Evolutionary conservation across 1,140 invertebrate species (phyloP), one percentile per base, ranked within the genome.

Genomic region (Bradysia coprophila): DNA sequence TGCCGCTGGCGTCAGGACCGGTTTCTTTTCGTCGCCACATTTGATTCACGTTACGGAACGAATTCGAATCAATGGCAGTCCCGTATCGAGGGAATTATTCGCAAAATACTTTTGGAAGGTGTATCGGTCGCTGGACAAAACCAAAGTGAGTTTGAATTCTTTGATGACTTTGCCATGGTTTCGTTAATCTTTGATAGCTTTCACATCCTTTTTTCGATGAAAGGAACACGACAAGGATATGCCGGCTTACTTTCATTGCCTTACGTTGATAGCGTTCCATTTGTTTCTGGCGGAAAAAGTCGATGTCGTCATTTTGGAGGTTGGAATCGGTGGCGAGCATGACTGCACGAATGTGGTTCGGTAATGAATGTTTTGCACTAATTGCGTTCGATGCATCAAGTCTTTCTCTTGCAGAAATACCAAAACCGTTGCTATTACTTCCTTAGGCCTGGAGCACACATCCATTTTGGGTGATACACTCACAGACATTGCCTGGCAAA

Each of bases 21-120:
- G 95, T 3, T 91, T 99, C 54, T 98, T 77, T 60, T 90, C 86
- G 31, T 98, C 94, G 0, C 96, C 96, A 2, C 96, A 99, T 65
- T 60, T 99, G 15, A 65, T 97, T 6, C 76, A 79, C 34, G 89
- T 91, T 0, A 68, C 84, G n/a, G 96, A 99, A 60, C 67, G 96
- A 40, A 90, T 99, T 42, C 71, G 81, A 38, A 76, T 99, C 21
- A 76, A 91, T 66, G 94, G 94, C 0, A 49, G 65, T 40, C 76
- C 87, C 0, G 65, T 99, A 38, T 66, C 66, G 18, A 70, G 83
- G 51, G 60, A 72, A 0, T 56, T 70, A 46, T 99, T 99, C 63
- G 65, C 75, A 0, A 48, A 72, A 5, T 72, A 86, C 53, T 98
- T 98, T 61, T 90, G 85, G 75, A 61, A 73, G 43, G 72, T 94